Percentiles rank a stretch among this genome's conserved stretches.
Evolutionary conservation across 2,113 vertebrate genomes (phyloP).

Genomic region (Zosterops hypoxanthus): DNA sequence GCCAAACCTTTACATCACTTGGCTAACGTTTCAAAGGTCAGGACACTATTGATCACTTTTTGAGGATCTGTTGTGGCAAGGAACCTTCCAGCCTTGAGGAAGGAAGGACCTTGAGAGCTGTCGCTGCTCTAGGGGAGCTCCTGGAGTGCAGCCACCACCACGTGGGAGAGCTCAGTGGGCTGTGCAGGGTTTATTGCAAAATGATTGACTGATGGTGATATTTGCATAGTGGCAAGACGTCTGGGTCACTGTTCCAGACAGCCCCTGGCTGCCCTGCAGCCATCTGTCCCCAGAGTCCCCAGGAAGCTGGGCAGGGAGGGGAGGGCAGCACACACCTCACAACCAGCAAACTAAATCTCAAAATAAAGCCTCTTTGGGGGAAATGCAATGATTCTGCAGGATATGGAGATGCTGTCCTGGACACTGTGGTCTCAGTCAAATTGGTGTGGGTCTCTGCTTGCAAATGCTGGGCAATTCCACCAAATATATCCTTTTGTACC

Average conservation of each 20-base stretch:
- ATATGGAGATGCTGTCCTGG: background rate
- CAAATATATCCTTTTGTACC: accelerated
- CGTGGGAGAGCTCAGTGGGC: background rate
- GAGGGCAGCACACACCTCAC: background rate
- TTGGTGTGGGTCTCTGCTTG: accelerated
- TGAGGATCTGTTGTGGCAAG: background rate
- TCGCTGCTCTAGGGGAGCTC: background rate
- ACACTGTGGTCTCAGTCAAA: too few relatives aligned
- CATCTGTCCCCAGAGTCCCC: background rate
- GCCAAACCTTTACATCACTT: background rate
- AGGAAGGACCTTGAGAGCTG: background rate
- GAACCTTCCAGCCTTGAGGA: background rate
- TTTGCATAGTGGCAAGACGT: background rate
- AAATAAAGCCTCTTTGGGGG: accelerated
- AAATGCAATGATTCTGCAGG: accelerated
- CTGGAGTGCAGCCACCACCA: background rate
- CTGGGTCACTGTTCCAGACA: background rate
- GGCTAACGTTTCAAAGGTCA: background rate
- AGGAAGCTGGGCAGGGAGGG: background rate
- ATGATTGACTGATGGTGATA: background rate
- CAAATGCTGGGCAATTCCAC: background rate
- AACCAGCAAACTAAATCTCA: background rate
- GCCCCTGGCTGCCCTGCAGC: background rate
- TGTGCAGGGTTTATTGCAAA: background rate
- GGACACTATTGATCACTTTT: background rate